Evolutionary conservation across 2,888 invertebrate species (phyloP).

Genomic region (Drosophila kambysellisi): DNA sequence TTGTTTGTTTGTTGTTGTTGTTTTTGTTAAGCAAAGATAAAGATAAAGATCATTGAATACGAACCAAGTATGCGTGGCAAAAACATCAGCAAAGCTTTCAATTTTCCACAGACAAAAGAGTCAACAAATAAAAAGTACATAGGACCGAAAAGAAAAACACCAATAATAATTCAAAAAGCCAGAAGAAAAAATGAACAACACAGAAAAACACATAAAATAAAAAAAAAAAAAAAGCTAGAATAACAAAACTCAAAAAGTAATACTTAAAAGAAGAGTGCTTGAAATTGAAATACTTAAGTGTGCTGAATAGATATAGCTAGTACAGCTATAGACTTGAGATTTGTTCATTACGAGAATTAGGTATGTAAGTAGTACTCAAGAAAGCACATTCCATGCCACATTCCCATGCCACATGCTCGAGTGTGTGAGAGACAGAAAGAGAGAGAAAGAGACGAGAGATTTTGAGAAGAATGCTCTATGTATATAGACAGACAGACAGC

Average conservation of each 20-base stretch:
- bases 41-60: slow-evolving; percentile 68
- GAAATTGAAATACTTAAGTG: slow-evolving; percentile 1
- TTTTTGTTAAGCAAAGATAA: slow-evolving; percentile 24
- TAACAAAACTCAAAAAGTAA: slow-evolving; percentile 14
- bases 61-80: slow-evolving; percentile 84
- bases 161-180: slow-evolving; percentile 36
- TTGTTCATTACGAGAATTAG: slow-evolving; percentile 1
- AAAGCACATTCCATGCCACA: slow-evolving; percentile 4
- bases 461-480: neutral
- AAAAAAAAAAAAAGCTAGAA: neutral
- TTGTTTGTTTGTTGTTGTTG: slow-evolving; percentile 2
- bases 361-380: neutral
- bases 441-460: neutral
- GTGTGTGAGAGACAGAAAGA: neutral
- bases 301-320: slow-evolving; percentile 10
- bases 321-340: neutral
- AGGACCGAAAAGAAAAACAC: slow-evolving; percentile 46
- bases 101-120: slow-evolving; percentile 46
- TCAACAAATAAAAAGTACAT: slow-evolving; percentile 38
- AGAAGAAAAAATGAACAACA: neutral
- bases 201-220: neutral
- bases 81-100: slow-evolving; percentile 84
- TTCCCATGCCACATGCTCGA: slow-evolving; percentile 1
- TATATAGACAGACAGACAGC: neutral
- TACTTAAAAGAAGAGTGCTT: slow-evolving; percentile 1